phyloP scores from a whole-genome alignment of 2,797 vertebrate genomes.

The Sciaenops ocellatus region DNA sequence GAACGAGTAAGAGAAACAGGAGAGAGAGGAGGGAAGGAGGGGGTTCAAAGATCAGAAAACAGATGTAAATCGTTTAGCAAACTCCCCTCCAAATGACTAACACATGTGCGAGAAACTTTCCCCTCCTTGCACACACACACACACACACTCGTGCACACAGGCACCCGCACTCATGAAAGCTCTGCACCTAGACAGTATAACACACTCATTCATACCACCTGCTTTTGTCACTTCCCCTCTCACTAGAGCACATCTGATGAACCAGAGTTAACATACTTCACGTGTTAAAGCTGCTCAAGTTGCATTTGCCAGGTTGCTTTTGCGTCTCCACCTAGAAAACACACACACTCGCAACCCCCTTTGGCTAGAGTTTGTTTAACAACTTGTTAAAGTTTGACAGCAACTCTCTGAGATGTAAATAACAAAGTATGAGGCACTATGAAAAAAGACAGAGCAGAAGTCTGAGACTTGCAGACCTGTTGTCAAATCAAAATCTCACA shows the following conservation, averaged over 20 bases:
- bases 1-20: constrained; percentile 47
- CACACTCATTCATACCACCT: constrained; percentile 52
- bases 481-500: constrained; percentile 8
- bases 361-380: constrained; percentile 40
- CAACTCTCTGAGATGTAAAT: not conserved
- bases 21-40: constrained; percentile 61
- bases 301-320: constrained; percentile 29
- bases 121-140: constrained; percentile 48
- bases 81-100: constrained; percentile 86
- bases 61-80: constrained; percentile 86
- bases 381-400: constrained; percentile 66
- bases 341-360: constrained; percentile 30
- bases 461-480: constrained; percentile 6
- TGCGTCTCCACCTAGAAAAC: constrained; percentile 42
- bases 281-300: constrained; percentile 14
- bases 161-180: constrained; percentile 18
- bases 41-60: constrained; percentile 89
- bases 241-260: constrained; percentile 12
- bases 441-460: not conserved
- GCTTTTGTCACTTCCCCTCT: constrained; percentile 41
- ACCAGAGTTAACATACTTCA: constrained; percentile 18
- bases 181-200: constrained; percentile 10
- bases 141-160: not conserved
- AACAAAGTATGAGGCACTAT: constrained; percentile 1
- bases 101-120: constrained; percentile 82